A percentile compares a stretch with the other conserved stretches of the same genome.
Conservation (phyloP, 1,140 invertebrate genomes). For the Andricus grossulariae region DNA sequence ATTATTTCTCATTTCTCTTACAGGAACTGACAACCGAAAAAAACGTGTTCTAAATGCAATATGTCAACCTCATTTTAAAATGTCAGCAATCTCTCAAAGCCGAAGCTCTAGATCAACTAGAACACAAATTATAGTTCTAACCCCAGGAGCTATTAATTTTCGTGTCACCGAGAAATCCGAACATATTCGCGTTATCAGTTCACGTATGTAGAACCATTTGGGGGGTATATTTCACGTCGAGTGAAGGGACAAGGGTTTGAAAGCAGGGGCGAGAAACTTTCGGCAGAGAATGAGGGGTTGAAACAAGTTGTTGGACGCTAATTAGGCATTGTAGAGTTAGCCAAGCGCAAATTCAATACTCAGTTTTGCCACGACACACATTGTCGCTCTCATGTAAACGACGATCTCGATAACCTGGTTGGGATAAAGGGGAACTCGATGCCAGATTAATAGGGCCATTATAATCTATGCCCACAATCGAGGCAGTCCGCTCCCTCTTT, state of each 20-base stretch:
- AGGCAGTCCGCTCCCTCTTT: conserved; percentile 30
- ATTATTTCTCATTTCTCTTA: too few relatives aligned
- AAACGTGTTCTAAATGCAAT: too few relatives aligned
- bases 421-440: conserved; percentile 39
- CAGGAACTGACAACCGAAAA: too few relatives aligned
- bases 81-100: background rate
- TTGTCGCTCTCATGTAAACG: conserved; percentile 46
- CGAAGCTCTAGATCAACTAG: conserved; percentile 5
- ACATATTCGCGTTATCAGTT: conserved; percentile 22
- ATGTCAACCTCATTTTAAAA: conserved; percentile 2
- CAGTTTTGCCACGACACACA: conserved; percentile 33
- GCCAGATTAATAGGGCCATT: conserved; percentile 56
- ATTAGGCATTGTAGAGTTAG: conserved; percentile 51
- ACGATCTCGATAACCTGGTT: conserved; percentile 42
- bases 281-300: conserved; percentile 33
- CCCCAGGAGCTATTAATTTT: conserved; percentile 23
- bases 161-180: conserved; percentile 25
- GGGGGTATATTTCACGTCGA: conserved; percentile 17
- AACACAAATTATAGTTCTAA: background rate
- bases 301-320: conserved; percentile 52
- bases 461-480: conserved; percentile 51
- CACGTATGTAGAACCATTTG: background rate
- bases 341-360: conserved; percentile 54
- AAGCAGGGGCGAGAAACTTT: conserved; percentile 33
- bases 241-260: conserved; percentile 19